Conservation (phyloP, 2,888 invertebrate species). For the Ormyrus nitidulus region DNA sequence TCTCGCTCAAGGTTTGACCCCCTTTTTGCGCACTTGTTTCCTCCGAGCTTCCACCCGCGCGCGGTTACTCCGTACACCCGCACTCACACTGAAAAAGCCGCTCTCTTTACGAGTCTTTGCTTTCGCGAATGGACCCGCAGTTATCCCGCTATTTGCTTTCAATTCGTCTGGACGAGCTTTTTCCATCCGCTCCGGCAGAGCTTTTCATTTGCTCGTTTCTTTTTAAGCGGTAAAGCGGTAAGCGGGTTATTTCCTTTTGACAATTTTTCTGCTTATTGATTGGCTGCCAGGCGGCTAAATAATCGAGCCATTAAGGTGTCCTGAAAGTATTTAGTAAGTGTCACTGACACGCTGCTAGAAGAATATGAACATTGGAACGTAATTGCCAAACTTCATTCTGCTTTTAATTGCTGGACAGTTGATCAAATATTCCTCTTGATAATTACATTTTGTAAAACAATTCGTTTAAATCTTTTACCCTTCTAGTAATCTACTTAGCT, state of each 20-base stretch:
- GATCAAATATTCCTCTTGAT: too few species aligned
- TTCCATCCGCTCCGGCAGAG: neutral
- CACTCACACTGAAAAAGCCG: neutral
- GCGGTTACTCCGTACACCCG: neutral
- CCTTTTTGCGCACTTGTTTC: slow-evolving; percentile 44
- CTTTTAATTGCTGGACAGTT: neutral
- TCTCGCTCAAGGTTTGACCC: slow-evolving; percentile 26
- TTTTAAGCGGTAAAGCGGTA: too few species aligned
- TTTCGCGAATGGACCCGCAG: slow-evolving; percentile 14
- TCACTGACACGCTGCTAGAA: neutral
- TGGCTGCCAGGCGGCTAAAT: too few species aligned
- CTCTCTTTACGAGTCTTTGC: neutral
- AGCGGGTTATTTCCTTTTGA: too few species aligned
- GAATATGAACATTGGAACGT: too few species aligned
- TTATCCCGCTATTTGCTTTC: slow-evolving; percentile 30
- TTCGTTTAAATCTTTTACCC: too few species aligned
- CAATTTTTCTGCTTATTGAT: too few species aligned
- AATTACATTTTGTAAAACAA: too few species aligned
- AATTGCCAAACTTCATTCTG: too few species aligned
- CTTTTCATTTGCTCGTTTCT: neutral
- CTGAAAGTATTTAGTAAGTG: neutral
- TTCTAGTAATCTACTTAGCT: too few species aligned
- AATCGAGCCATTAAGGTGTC: too few species aligned
- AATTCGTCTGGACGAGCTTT: slow-evolving; percentile 5
- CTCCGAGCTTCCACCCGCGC: neutral